Percentiles rank a stretch among this genome's conserved stretches.
phyloP scores from a whole-genome alignment of 2,113 vertebrate genomes.

The Cathartes aura region DNA sequence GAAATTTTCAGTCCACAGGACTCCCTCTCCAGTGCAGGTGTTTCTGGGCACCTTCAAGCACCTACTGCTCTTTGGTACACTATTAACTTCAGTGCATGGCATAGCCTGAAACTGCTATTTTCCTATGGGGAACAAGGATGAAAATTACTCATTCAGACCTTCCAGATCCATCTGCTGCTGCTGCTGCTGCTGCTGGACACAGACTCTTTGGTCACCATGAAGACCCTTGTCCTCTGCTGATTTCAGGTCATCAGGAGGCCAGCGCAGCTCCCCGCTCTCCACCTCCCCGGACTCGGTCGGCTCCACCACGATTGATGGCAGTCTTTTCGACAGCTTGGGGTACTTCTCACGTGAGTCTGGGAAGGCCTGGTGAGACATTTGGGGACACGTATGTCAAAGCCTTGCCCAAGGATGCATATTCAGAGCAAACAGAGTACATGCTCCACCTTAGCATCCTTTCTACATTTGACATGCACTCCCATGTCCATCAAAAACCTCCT shows the following conservation, averaged over 20 bases:
- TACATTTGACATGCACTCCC: not conserved
- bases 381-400: not conserved
- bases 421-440: not conserved
- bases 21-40: not conserved
- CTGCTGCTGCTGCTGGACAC: conserved; percentile 53
- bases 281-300: conserved; percentile 84
- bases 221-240: conserved; percentile 74
- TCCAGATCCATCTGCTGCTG: conserved; percentile 69
- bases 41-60: not conserved
- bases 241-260: conserved; percentile 87
- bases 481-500: not conserved
- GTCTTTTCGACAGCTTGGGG: conserved; percentile 87
- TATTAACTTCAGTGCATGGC: not conserved
- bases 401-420: not conserved
- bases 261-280: conserved; percentile 90
- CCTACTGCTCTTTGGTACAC: not conserved
- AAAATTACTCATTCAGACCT: conserved; percentile 61
- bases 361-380: conserved; percentile 77
- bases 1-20: not conserved
- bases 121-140: not conserved
- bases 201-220: conserved; percentile 67
- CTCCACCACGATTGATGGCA: conserved; percentile 91
- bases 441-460: not conserved
- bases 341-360: conserved; percentile 83
- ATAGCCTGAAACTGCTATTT: not conserved